Evolutionary conservation across 2,113 vertebrate genomes (phyloP).

Genomic region (Ophthalmolycus amberensis): DNA sequence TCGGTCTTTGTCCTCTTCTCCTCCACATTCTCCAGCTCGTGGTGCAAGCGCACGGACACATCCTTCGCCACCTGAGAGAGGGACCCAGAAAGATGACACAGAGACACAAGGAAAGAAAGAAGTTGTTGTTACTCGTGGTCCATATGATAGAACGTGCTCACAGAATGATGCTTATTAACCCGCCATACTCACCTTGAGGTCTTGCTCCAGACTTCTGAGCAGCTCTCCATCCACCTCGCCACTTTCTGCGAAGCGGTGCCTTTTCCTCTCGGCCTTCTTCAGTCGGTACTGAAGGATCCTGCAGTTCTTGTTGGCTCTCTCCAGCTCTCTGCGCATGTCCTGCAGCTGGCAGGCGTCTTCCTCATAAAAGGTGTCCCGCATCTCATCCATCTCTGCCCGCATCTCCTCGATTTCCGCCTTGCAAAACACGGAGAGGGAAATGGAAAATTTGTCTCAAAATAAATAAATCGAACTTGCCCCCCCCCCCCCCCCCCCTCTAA

Average conservation of each 20-base stretch:
- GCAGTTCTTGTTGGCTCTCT: conserved; percentile 98
- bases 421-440: background rate
- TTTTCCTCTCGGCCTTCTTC: conserved; percentile 96
- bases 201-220: conserved; percentile 96
- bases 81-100: background rate
- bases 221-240: conserved; percentile 96
- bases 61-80: conserved; percentile 93
- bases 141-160: too few relatives aligned
- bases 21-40: conserved; percentile 97
- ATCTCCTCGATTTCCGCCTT: conserved; percentile 97
- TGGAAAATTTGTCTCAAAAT: background rate
- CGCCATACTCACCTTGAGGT: conserved; percentile 89
- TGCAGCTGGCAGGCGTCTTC: conserved; percentile 98
- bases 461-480: background rate
- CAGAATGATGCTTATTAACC: background rate
- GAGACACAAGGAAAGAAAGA: background rate
- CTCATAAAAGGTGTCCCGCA: conserved; percentile 98
- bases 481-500: too few relatives aligned
- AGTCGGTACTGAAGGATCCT: conserved; percentile 97
- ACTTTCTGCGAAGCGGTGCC: conserved; percentile 90
- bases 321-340: conserved; percentile 98
- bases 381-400: conserved; percentile 98
- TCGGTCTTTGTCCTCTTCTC: conserved; percentile 97
- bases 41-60: conserved; percentile 96
- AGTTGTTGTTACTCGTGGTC: background rate